Conservation (phyloP, 2,797 vertebrate species). For the Hypotaenidia philippensis region DNA sequence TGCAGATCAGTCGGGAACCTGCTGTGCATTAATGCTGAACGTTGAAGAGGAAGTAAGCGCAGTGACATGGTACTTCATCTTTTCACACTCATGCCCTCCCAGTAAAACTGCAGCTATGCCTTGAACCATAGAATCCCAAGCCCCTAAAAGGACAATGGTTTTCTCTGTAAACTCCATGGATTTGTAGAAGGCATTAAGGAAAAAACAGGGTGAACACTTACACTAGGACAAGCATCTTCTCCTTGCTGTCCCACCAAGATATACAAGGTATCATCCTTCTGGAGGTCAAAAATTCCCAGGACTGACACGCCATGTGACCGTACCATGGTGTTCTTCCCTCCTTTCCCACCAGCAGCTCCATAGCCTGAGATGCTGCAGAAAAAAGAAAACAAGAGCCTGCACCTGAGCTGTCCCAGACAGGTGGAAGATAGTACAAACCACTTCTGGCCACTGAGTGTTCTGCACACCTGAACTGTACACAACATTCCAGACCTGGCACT, state of each 20-base stretch:
- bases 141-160: fast-evolving
- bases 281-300: constrained; percentile 90
- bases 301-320: constrained; percentile 91
- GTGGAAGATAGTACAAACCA: not conserved
- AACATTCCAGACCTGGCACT: not conserved
- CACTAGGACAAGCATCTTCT: constrained; percentile 94
- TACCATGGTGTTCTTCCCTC: constrained; percentile 88
- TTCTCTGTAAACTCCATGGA: not conserved
- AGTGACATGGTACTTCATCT: not conserved
- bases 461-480: not conserved
- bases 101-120: not conserved
- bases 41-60: not conserved
- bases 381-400: constrained; percentile 7
- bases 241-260: constrained; percentile 96
- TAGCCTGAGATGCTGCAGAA: constrained; percentile 90
- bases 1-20: not conserved
- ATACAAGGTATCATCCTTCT: constrained; percentile 88
- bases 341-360: constrained; percentile 94
- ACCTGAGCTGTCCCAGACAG: not conserved
- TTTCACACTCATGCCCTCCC: not conserved
- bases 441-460: not conserved
- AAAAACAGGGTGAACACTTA: constrained; percentile 79
- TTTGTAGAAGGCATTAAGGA: not conserved
- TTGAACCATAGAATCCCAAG: not conserved
- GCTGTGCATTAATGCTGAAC: not conserved